Evolutionary conservation across 2,888 invertebrate genomes (phyloP).

Genomic region (Drosophila barbarae): DNA sequence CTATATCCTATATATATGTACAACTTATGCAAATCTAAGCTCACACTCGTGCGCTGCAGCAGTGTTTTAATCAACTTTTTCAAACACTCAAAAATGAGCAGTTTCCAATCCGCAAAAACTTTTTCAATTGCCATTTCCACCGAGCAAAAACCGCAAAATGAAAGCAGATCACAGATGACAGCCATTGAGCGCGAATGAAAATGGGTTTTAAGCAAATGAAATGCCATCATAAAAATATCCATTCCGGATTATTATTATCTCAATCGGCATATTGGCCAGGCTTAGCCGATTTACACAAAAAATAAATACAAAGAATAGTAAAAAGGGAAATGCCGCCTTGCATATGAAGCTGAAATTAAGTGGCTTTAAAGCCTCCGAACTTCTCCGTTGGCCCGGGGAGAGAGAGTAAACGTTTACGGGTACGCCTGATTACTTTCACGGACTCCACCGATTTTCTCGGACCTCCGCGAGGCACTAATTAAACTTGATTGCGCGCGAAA

Average conservation of each 20-base stretch:
- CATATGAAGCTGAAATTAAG: neutral
- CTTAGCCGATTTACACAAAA: slow-evolving; percentile 2
- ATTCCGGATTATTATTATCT: slow-evolving; percentile 34
- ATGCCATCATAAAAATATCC: slow-evolving; percentile 25
- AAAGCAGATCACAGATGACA: slow-evolving; percentile 12
- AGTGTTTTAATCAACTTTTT: slow-evolving; percentile 55
- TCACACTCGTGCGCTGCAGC: slow-evolving; percentile 12
- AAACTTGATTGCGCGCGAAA: slow-evolving; percentile 41
- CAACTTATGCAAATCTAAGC: slow-evolving; percentile 38
- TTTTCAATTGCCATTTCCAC: slow-evolving; percentile 57
- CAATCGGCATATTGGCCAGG: slow-evolving; percentile 27
- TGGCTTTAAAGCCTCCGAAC: slow-evolving; percentile 3
- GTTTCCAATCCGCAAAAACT: slow-evolving; percentile 44
- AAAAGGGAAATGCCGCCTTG: neutral
- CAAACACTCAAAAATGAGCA: slow-evolving; percentile 42
- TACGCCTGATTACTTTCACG: slow-evolving; percentile 23
- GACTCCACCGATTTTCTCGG: slow-evolving; percentile 11
- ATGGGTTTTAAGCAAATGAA: slow-evolving; percentile 25
- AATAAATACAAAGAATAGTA: neutral
- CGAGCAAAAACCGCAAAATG: slow-evolving; percentile 39
- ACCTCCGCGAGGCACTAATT: slow-evolving; percentile 31
- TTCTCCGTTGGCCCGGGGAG: neutral
- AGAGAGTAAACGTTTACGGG: slow-evolving; percentile 17
- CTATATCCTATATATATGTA: neutral
- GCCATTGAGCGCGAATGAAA: slow-evolving; percentile 9